Base-by-base conservation (phyloP, 2,888 invertebrate genomes). In the Lydus trimaculatus region DNA sequence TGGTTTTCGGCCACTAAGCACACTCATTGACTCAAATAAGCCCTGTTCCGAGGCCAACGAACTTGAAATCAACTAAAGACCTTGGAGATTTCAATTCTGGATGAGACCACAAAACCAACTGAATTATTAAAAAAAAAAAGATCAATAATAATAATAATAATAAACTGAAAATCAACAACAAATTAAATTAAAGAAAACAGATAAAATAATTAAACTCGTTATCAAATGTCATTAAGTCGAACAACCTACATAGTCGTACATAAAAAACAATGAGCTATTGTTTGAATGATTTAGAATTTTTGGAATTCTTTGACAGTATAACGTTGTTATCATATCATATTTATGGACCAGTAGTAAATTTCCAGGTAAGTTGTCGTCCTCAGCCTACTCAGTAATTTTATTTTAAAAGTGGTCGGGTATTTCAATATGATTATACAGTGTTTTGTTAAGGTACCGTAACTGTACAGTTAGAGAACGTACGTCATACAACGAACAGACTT, bases 391-490 rank as follows among this genome's bases (percentile, higher is more conserved):
- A 62, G 65, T 65, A 65, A 67, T 61, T 33, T 67, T 67, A 67
- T 67, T 68, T 61, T 63, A 68, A 67, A 60, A 60, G 71, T 66
- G 63, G 43, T 61, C 65, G 64, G 71, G 67, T 65, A 68, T 66
- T 69, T 67, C 70, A 72, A 72, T 73, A 69, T 70, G 70, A 43
- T 23, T 4, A 28, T 71, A 70, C 71, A 75, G 72, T 71, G 75
- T 75, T 76, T 63, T 56, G 56, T 65, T 48, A 64, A 70, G 64
- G 73, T 76, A 76, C 76, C 76, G 76, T 76, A 75, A 76, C 60
- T 43, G 65, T 65, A 66, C 70, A 64, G 70, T 70, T 67, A 71
- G 28, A 64, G 31, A 64, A 58, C 48, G 28, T 64, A 64, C 66
- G 64, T 66, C 64, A 66, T 64, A 61, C 36, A 39, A 61, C 13